phyloP scores from a whole-genome alignment of 2,888 invertebrate species.

The Luffia ferchaultella region DNA sequence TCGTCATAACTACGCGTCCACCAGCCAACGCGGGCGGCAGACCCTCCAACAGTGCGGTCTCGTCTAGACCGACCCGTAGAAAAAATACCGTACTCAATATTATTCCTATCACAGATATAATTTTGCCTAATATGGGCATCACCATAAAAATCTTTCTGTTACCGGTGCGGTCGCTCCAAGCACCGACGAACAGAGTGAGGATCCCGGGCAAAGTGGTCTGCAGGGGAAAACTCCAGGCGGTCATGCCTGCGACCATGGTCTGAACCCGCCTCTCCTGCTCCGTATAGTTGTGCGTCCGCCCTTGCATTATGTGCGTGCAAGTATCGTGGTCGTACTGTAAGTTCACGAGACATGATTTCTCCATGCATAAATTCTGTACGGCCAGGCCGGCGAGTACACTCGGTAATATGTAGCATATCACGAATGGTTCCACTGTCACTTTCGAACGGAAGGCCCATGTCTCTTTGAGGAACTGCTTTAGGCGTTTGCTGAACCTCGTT shows the following conservation, averaged over 20 bases:
- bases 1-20: conserved; percentile 66
- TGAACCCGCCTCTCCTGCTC: conserved; percentile 55
- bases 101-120: conserved; percentile 59
- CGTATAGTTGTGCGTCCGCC: conserved; percentile 41
- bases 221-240: conserved; percentile 65
- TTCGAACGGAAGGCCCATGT: conserved; percentile 47
- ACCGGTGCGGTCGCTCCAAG: conserved; percentile 71
- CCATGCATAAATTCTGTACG: conserved; percentile 61
- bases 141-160: conserved; percentile 68
- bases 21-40: conserved; percentile 69
- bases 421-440: conserved; percentile 72
- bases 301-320: conserved; percentile 57
- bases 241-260: conserved; percentile 60
- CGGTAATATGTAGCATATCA: conserved; percentile 71
- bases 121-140: conserved; percentile 65
- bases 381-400: conserved; percentile 72
- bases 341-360: conserved; percentile 67
- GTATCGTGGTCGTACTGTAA: conserved; percentile 58
- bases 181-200: conserved; percentile 64
- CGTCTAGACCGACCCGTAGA: conserved; percentile 58
- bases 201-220: conserved; percentile 66
- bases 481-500: conserved; percentile 36
- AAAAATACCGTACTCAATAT: conserved; percentile 67
- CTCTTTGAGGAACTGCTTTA: conserved; percentile 45
- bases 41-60: conserved; percentile 62